Conservation (phyloP, 2,888 invertebrate genomes). For the Glyphotaelius pellucidus region DNA sequence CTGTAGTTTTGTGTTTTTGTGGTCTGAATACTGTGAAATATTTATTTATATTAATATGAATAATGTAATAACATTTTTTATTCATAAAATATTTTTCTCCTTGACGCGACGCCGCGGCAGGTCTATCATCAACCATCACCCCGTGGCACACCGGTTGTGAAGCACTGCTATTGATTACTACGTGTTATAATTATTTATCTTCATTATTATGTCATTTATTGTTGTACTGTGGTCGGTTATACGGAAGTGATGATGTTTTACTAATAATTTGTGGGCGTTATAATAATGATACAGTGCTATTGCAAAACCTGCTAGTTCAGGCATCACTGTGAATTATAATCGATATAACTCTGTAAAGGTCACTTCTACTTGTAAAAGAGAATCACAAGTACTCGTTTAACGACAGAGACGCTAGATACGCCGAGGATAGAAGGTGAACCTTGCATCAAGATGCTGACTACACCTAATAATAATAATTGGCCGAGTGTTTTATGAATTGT, state of each 20-base stretch:
- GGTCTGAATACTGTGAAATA: no score
- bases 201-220: not conserved
- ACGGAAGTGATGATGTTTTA: not conserved
- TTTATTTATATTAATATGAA: no score
- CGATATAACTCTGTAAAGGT: not conserved
- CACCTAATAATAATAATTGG: not conserved
- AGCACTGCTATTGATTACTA: not conserved
- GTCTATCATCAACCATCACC: no score
- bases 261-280: not conserved
- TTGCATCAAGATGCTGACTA: not conserved
- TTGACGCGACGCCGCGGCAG: no score
- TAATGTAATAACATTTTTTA: no score
- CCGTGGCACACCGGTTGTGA: no score
- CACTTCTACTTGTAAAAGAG: not conserved
- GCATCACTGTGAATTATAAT: not conserved
- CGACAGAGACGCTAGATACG: not conserved
- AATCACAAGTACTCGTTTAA: not conserved
- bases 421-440: not conserved
- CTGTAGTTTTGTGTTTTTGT: no score
- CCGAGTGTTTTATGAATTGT: constrained; percentile 41
- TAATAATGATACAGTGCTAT: not conserved
- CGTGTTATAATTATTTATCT: not conserved
- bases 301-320: not conserved
- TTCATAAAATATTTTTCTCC: no score
- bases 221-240: not conserved